Conservation (phyloP, 1,140 invertebrate genomes). For the Lucilia cuprina region DNA sequence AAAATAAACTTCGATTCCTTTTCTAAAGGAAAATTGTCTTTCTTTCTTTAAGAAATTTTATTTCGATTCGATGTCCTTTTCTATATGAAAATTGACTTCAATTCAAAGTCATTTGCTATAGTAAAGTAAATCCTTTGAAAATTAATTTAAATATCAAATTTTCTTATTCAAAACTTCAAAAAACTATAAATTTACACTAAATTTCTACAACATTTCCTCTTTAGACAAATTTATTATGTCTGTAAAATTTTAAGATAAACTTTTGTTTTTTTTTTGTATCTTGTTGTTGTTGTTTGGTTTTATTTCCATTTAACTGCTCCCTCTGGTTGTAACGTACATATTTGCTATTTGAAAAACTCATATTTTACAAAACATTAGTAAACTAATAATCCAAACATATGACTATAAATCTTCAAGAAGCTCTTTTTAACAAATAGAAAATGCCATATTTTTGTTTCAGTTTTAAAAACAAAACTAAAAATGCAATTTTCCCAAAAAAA, state of each 20-base stretch:
- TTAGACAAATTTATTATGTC: neutral
- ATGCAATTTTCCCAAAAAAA: neutral
- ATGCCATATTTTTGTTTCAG: neutral
- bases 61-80: no score
- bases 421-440: neutral
- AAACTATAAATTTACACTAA: no score
- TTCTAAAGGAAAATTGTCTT: no score
- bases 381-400: neutral
- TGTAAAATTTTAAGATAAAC: neutral
- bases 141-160: no score
- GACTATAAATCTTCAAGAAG: neutral
- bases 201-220: neutral
- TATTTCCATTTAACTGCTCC: neutral
- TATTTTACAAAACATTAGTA: neutral
- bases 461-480: neutral
- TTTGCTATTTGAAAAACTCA: neutral
- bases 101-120: no score
- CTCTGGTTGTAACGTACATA: neutral
- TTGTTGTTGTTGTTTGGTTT: conserved; percentile 7
- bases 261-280: neutral
- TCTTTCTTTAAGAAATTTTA: no score
- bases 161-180: no score
- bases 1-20: no score
- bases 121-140: no score
- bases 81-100: no score